phyloP scores from a whole-genome alignment of 2,888 invertebrate genomes.

The Syrphus vitripennis region DNA sequence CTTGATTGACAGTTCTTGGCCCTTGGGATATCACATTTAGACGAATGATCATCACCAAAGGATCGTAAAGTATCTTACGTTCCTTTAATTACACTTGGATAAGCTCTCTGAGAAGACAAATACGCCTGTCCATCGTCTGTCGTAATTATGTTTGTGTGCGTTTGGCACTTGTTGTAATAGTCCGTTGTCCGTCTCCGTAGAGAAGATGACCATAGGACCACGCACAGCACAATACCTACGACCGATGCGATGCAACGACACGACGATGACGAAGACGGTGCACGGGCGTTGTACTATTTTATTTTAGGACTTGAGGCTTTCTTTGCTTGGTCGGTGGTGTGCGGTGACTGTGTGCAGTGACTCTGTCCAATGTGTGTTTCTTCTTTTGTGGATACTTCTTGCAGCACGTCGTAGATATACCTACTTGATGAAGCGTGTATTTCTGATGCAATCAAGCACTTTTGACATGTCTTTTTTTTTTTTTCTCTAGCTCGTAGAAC shows the following conservation, averaged over 20 bases:
- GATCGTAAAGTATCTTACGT: conserved; percentile 63
- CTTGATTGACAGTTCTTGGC: conserved; percentile 67
- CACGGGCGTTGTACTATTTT: conserved; percentile 16
- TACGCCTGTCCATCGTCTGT: conserved; percentile 53
- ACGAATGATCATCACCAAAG: conserved; percentile 68
- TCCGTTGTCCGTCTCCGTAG: background rate
- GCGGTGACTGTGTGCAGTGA: conserved; percentile 46
- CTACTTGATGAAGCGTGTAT: conserved; percentile 41
- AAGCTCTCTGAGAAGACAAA: conserved; percentile 59
- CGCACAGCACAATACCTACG: background rate
- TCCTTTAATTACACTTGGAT: conserved; percentile 69
- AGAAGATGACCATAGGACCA: conserved; percentile 1
- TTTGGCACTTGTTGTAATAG: conserved; percentile 19
- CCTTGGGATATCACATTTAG: conserved; percentile 69
- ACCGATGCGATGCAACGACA: background rate
- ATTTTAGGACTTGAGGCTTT: conserved; percentile 26
- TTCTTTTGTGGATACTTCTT: conserved; percentile 8
- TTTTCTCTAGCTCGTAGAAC: conserved; percentile 10
- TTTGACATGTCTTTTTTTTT: conserved; percentile 43
- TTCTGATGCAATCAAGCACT: conserved; percentile 31
- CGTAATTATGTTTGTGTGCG: conserved; percentile 39
- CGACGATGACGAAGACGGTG: background rate
- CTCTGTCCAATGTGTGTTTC: conserved; percentile 38
- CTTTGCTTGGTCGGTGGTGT: background rate
- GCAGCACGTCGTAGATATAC: background rate